Percentiles rank a stretch among this genome's conserved stretches.
These are phyloP conservation scores for Axinella damicornis DNA, from an alignment of 37 sponge, comb jelly and placozoan genomes.

Conservation along the genomic window DNA sequence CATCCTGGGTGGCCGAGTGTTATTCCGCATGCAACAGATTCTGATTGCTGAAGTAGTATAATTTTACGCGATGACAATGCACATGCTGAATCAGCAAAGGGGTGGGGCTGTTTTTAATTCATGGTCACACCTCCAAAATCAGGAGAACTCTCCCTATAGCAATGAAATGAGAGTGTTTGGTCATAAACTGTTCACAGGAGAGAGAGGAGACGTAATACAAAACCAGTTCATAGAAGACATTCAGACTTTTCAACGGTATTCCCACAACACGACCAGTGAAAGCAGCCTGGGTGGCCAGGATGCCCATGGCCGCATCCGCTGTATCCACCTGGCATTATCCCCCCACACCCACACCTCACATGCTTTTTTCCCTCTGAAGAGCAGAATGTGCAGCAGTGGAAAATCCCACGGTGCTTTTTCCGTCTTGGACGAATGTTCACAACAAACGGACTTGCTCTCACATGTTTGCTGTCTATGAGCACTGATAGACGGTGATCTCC, in stretches of 20 bases:
- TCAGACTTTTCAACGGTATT: conserved; percentile 51
- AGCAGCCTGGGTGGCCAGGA: conserved; percentile 70
- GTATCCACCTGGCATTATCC: conserved; percentile 77
- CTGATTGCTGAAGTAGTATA: no score
- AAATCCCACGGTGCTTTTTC: conserved; percentile 58
- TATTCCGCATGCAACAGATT: no score
- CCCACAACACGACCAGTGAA: conserved; percentile 87
- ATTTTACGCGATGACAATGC: no score
- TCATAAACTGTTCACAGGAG: no score
- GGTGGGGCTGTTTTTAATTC: no score
- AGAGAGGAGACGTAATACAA: no score
- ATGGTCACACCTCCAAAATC: no score
- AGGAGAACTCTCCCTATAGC: no score
- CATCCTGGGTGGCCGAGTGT: no score
- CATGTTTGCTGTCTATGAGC: conserved; percentile 52
- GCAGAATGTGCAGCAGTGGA: conserved; percentile 83
- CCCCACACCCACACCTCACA: conserved; percentile 81
- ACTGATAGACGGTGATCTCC: conserved; percentile 71
- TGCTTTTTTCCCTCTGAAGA: conserved; percentile 69
- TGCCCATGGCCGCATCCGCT: conserved; percentile 88
- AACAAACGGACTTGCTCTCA: conserved; percentile 75
- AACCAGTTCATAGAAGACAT: background rate
- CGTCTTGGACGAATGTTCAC: conserved; percentile 37
- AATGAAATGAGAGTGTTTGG: no score
- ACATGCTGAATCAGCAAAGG: no score